Percentiles rank a stretch among this genome's conserved stretches.
Evolutionary conservation across 2,888 invertebrate genomes (phyloP).

Genomic region (Cheiracanthium punctorium): DNA sequence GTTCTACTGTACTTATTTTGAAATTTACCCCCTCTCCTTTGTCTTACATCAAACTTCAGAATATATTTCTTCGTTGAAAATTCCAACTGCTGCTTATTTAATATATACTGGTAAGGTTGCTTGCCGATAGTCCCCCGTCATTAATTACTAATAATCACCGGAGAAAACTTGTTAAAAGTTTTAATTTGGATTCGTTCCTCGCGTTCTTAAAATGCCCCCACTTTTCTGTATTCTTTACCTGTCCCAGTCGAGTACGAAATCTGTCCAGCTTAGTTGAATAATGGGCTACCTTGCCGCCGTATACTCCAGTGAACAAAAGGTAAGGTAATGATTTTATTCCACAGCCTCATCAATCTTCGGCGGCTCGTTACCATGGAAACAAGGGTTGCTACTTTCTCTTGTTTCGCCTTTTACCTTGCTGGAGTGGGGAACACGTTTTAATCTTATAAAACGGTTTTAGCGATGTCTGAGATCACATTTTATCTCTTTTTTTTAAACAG

Average conservation of each 20-base stretch:
- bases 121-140: background rate
- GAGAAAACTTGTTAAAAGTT: constrained; percentile 3
- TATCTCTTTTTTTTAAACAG: background rate
- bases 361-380: constrained; percentile 21
- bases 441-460: background rate
- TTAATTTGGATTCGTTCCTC: background rate
- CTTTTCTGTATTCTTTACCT: background rate
- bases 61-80: background rate
- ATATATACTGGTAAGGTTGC: background rate
- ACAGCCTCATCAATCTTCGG: constrained; percentile 36
- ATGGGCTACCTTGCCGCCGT: background rate
- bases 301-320: constrained; percentile 22
- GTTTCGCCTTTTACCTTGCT: constrained; percentile 3
- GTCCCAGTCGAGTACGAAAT: background rate
- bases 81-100: background rate
- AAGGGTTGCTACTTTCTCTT: constrained; percentile 29
- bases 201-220: background rate
- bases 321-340: constrained; percentile 42
- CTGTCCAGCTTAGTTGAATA: constrained; percentile 21
- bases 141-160: background rate
- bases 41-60: background rate
- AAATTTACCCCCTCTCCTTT: too few relatives aligned
- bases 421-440: background rate
- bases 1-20: too few relatives aligned
- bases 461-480: constrained; percentile 1